Percentiles rank a stretch among this genome's conserved stretches.
Conservation (phyloP, 2,797 vertebrate genomes). For the Notolabrus celidotus region DNA sequence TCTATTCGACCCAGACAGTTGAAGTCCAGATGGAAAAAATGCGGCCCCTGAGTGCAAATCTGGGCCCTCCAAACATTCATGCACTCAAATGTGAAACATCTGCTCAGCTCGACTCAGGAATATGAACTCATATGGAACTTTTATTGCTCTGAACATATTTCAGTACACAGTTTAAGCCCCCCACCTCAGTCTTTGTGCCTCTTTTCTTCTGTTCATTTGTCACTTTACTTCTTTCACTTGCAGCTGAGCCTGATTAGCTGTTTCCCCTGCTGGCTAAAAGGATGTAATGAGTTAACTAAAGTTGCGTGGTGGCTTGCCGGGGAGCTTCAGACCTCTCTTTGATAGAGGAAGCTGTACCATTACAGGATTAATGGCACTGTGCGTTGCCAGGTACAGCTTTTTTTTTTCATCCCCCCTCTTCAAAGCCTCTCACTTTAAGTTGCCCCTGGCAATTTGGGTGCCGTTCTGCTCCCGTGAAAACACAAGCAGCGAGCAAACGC, state of each 20-base stretch:
- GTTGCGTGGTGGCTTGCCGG: constrained; percentile 79
- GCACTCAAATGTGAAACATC: constrained; percentile 64
- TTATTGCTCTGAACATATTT: constrained; percentile 25
- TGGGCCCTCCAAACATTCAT: constrained; percentile 50
- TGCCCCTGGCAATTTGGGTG: constrained; percentile 70
- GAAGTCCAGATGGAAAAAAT: constrained; percentile 73
- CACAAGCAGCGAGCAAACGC: constrained; percentile 49
- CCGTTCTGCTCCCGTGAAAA: constrained; percentile 65
- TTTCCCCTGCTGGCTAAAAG: constrained; percentile 68
- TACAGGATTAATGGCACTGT: constrained; percentile 79
- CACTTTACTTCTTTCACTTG: constrained; percentile 36
- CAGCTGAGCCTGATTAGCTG: constrained; percentile 67
- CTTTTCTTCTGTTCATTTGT: constrained; percentile 40
- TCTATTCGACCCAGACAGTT: constrained; percentile 62
- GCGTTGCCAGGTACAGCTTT: constrained; percentile 75
- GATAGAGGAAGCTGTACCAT: constrained; percentile 81
- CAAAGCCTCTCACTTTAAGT: constrained; percentile 74
- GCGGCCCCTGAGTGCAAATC: constrained; percentile 50
- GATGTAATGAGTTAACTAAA: constrained; percentile 83
- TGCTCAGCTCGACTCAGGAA: constrained; percentile 43
- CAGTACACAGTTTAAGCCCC: constrained; percentile 13
- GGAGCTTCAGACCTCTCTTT: constrained; percentile 75
- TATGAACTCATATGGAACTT: constrained; percentile 31
- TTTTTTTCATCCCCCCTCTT: constrained; percentile 63
- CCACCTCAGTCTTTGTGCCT: constrained; percentile 27